phyloP scores from a whole-genome alignment of 1,140 invertebrate genomes.

The Atta texana region DNA sequence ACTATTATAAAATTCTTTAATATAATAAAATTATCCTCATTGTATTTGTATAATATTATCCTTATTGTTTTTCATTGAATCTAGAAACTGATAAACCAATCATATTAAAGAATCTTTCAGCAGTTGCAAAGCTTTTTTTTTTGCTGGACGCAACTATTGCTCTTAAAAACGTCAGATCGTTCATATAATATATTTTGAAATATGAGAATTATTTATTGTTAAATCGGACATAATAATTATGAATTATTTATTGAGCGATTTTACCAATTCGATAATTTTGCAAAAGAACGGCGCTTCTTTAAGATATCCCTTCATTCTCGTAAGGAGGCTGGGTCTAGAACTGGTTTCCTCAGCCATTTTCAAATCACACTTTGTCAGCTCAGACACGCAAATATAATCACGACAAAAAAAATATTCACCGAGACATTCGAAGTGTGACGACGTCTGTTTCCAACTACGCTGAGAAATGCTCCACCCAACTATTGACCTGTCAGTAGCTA shows the following conservation, averaged over 20 bases:
- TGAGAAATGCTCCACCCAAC: slow-evolving; percentile 38
- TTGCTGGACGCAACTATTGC: no score
- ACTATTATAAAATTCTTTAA: no score
- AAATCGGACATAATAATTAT: background rate
- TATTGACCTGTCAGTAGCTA: slow-evolving; percentile 43
- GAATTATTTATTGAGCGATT: background rate
- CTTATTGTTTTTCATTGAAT: no score
- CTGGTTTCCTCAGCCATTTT: slow-evolving; percentile 68
- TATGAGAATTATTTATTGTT: background rate
- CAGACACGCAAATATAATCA: background rate
- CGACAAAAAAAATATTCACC: slow-evolving; percentile 1
- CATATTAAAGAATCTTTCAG: no score
- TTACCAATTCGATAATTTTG: slow-evolving; percentile 77
- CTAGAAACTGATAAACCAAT: no score
- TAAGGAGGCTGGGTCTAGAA: background rate
- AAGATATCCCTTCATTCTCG: slow-evolving; percentile 66
- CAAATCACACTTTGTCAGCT: slow-evolving; percentile 26
- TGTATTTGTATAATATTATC: no score
- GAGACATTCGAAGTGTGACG: slow-evolving; percentile 1
- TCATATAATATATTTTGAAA: background rate
- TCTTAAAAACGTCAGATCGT: background rate
- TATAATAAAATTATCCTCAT: no score
- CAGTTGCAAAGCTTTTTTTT: no score
- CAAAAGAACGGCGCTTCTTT: slow-evolving; percentile 74
- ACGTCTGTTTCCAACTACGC: slow-evolving; percentile 43